phyloP scores from a whole-genome alignment of 2,888 invertebrate genomes.

The Lithosia quadra region DNA sequence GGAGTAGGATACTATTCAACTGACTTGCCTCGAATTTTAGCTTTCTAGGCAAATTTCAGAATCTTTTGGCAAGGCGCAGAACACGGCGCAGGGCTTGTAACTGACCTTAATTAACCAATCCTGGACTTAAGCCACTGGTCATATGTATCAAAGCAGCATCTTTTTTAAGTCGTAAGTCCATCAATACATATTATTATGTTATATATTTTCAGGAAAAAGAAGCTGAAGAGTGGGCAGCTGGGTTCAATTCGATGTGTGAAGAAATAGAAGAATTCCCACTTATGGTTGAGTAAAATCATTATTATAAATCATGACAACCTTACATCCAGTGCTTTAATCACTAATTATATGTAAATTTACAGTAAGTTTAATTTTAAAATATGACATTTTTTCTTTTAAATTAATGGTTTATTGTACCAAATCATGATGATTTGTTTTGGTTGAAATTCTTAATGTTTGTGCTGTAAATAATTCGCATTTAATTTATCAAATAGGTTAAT shows the following conservation, averaged over 20 bases:
- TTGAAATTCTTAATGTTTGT: slow-evolving; percentile 6
- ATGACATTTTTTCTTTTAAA: slow-evolving; percentile 12
- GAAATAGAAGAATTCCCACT: slow-evolving; percentile 84
- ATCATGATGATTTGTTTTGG: neutral
- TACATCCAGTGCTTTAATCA: slow-evolving; percentile 12
- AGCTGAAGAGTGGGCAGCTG: slow-evolving; percentile 84
- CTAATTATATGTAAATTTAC: slow-evolving; percentile 32
- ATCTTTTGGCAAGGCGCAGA: too few relatives aligned
- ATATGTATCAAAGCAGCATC: too few relatives aligned
- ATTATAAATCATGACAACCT: slow-evolving; percentile 39
- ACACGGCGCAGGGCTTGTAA: too few relatives aligned
- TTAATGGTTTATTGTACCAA: neutral
- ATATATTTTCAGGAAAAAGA: slow-evolving; percentile 80
- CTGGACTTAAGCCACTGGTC: too few relatives aligned
- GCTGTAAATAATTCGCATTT: slow-evolving; percentile 40
- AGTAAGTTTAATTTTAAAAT: slow-evolving; percentile 22
- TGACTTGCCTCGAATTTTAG: too few relatives aligned
- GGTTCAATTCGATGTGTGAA: slow-evolving; percentile 87
- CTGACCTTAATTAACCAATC: too few relatives aligned
- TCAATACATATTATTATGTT: too few relatives aligned
- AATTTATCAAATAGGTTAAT: slow-evolving; percentile 29
- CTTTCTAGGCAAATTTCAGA: too few relatives aligned
- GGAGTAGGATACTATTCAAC: too few relatives aligned
- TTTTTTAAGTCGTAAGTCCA: too few relatives aligned
- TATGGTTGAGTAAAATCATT: slow-evolving; percentile 68